A percentile compares a stretch with the other conserved stretches of the same genome.
Evolutionary conservation across 2,113 vertebrate species (phyloP).

Genomic region (Chlamydotis undulata): DNA sequence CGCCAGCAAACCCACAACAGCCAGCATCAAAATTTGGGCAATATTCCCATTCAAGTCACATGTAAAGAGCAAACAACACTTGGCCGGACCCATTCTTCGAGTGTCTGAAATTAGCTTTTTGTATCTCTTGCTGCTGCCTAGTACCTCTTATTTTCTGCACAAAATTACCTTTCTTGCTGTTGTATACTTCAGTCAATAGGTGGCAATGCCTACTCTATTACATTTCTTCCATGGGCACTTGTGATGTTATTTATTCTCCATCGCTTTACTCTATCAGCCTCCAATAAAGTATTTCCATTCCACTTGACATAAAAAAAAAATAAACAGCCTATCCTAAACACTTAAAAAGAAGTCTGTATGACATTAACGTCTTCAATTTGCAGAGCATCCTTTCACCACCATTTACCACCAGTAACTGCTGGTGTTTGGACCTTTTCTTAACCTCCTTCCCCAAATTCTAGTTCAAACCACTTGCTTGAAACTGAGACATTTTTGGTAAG

Average conservation of each 20-base stretch:
- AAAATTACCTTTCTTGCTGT: background rate
- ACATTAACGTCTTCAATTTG: background rate
- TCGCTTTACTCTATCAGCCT: background rate
- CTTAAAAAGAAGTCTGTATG: background rate
- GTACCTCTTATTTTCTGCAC: background rate
- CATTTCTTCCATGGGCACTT: background rate
- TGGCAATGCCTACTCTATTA: background rate
- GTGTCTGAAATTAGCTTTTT: background rate
- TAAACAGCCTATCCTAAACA: fast-evolving
- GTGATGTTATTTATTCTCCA: background rate
- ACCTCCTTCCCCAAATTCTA: background rate
- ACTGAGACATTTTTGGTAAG: background rate
- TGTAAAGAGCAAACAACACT: background rate
- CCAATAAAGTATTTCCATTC: background rate
- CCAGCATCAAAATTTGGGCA: background rate
- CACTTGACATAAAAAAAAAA: background rate
- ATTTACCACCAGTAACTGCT: background rate
- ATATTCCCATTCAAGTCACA: background rate
- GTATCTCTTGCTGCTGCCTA: background rate
- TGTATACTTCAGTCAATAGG: background rate
- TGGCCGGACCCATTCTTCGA: background rate
- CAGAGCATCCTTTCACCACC: background rate
- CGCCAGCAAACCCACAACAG: background rate
- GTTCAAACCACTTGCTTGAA: background rate
- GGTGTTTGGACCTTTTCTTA: background rate